These are phyloP conservation scores for Argopecten irradians DNA, from an alignment of 1,140 invertebrate species.

Conservation along the genomic window DNA sequence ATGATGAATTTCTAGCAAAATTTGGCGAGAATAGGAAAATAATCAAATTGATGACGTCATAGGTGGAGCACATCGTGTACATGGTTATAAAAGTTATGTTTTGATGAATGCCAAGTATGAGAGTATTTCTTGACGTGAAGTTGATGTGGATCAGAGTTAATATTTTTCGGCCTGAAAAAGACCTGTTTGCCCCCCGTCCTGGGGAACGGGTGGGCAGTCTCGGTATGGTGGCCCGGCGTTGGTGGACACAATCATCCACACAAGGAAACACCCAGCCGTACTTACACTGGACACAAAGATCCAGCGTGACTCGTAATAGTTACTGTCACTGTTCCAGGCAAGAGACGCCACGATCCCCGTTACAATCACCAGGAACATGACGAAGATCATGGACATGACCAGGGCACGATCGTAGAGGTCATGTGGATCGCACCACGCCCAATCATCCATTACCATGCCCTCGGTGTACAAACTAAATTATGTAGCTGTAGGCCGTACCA, in stretches of 20 bases:
- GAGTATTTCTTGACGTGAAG: constrained; percentile 71
- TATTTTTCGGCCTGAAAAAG: no score
- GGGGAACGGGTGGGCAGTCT: constrained; percentile 71
- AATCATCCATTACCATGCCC: constrained; percentile 56
- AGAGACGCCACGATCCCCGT: constrained; percentile 76
- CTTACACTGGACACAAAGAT: constrained; percentile 74
- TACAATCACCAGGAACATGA: constrained; percentile 77
- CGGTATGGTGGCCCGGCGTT: constrained; percentile 70
- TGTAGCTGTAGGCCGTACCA: constrained; percentile 62
- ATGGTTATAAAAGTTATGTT: no score
- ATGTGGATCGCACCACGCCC: constrained; percentile 70
- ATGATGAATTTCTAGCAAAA: no score
- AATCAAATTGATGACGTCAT: neutral
- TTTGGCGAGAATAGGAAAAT: no score
- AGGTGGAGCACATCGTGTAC: no score
- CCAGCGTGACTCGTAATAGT: constrained; percentile 78
- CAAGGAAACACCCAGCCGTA: constrained; percentile 74
- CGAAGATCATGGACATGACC: constrained; percentile 77
- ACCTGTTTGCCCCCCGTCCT: no score
- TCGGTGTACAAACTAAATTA: constrained; percentile 45
- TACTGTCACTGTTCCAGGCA: constrained; percentile 75
- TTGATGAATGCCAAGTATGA: no score
- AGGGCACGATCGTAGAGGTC: constrained; percentile 76
- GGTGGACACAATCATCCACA: constrained; percentile 78
- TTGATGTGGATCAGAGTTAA: constrained; percentile 74